Evolutionary conservation across 2,888 invertebrate genomes (phyloP), one percentile per base, ranked within the genome.

Genomic region (Notodonta dromedarius): DNA sequence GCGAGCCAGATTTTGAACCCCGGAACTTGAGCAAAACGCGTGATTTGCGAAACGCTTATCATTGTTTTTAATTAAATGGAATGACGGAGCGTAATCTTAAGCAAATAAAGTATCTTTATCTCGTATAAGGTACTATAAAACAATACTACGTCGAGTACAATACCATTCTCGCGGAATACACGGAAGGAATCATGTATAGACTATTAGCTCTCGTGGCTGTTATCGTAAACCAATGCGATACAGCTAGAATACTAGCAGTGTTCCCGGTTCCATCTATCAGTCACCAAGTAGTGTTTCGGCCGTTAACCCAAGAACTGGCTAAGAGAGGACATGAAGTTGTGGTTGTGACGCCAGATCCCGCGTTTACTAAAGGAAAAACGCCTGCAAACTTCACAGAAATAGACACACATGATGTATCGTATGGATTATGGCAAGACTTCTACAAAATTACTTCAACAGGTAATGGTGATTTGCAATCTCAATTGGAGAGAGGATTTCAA

Each of bases 251-350:
- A 57, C 63, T 91, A 24, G 84, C 74, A 0, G 70, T 88, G 0
- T 72, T 86, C 46, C 79, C 88, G 1, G 72, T 78, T 2, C 82
- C 88, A 0, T 85, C 87, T 0, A 78, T 85, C 42, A 88, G 86
- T 58, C 90, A 90, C 58, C 88, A 90, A 70, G 68, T 86, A 1
- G 82, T 84, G 0, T 86, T 77, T 52, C 77, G 80, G 14, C 76
- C 82, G 2, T 58, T 91, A 0, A 79, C 83, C 24, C 72, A 79
- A 35, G 85, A 84, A 44, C 69, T 93, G 51, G 81, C 79, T 0
- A 72, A 65, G 53, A 73, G 85, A 12, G 91, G 91, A 4, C 91
- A 93, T 55, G 77, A 91, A 55, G 58, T 92, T 0, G 76, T 82
- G 0, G 69, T 89, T 0, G 58, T 88, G 5, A 88, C 90, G 0